Conservation (phyloP, 1,140 invertebrate species). For the Heliconius hermathena region DNA sequence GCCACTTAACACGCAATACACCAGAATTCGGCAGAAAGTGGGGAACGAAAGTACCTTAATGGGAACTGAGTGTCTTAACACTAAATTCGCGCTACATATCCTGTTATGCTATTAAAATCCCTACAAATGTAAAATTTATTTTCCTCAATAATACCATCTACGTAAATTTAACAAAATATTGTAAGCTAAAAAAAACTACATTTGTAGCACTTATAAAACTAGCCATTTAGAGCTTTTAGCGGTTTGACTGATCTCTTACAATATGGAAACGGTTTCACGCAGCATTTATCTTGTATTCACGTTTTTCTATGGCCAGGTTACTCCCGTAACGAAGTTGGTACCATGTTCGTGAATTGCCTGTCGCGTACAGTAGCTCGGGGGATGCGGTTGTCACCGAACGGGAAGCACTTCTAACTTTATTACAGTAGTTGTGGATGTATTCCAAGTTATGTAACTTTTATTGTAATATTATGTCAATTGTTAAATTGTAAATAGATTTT, state of each 20-base stretch:
- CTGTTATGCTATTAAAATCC: no score
- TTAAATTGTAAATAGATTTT: no score
- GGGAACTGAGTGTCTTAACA: no score
- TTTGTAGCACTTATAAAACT: not conserved
- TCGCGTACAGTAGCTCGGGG: not conserved
- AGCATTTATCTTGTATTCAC: constrained; percentile 9
- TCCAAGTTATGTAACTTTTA: not conserved
- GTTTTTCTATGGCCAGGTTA: constrained; percentile 3
- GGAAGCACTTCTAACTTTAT: not conserved
- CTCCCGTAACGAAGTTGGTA: not conserved
- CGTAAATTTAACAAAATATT: not conserved
- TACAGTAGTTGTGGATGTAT: not conserved
- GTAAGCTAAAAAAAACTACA: not conserved
- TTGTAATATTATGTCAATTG: no score
- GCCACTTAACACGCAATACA: no score
- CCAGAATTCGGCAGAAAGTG: no score
- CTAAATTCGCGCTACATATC: no score
- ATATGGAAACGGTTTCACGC: not conserved
- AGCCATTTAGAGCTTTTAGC: not conserved
- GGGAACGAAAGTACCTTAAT: no score
- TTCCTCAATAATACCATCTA: no score
- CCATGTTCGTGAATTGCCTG: not conserved
- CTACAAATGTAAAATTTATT: no score
- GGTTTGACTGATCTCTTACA: not conserved
- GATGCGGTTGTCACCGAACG: not conserved